A percentile compares a stretch with the other conserved stretches of the same genome.
phyloP scores from a whole-genome alignment of 2,888 invertebrate genomes.

The Alcis repandata region DNA sequence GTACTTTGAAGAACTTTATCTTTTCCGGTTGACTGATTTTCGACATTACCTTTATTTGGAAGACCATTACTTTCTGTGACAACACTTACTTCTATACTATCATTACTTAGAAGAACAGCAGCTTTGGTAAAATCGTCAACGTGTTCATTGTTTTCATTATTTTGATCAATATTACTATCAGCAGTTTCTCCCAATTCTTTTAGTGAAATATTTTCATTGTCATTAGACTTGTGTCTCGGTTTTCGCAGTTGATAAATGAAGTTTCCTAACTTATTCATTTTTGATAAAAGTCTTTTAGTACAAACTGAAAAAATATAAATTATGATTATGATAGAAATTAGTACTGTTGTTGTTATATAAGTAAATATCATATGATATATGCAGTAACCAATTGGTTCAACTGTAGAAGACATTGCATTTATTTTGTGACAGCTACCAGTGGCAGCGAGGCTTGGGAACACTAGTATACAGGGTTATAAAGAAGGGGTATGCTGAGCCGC shows the following conservation, averaged over 20 bases:
- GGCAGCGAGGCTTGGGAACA: too few relatives aligned
- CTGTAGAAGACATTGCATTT: too few relatives aligned
- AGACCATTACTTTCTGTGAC: background rate
- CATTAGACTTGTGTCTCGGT: background rate
- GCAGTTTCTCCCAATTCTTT: background rate
- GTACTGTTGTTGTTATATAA: too few relatives aligned
- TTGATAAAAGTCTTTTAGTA: background rate
- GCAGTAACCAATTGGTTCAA: too few relatives aligned
- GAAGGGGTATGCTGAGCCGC: too few relatives aligned
- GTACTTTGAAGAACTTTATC: background rate
- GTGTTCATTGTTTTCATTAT: too few relatives aligned
- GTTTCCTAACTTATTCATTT: background rate
- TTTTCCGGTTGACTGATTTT: background rate
- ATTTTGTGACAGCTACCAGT: too few relatives aligned
- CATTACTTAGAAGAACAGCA: background rate
- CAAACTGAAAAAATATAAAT: background rate
- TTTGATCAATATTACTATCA: background rate
- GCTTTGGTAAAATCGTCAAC: background rate
- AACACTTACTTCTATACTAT: background rate
- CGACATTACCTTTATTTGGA: background rate
- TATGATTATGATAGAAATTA: too few relatives aligned
- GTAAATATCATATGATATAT: too few relatives aligned
- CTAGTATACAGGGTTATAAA: too few relatives aligned
- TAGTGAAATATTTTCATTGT: background rate
- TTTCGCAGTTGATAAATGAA: background rate